Evolutionary conservation across 2,113 vertebrate genomes (phyloP).

Genomic region (Gasterosteus nipponicus): DNA sequence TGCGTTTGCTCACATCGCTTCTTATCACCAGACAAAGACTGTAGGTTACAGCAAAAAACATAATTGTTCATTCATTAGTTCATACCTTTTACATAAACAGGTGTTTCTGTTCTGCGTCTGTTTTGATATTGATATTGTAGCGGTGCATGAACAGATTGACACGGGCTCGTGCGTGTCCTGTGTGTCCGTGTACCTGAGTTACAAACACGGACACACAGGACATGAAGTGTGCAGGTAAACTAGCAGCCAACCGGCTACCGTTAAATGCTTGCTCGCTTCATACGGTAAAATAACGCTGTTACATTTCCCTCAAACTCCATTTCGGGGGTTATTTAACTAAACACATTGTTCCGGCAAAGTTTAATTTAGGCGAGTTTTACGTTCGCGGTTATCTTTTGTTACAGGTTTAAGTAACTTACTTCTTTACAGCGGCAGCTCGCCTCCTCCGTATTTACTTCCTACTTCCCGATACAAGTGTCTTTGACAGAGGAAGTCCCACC

Average conservation of each 20-base stretch:
- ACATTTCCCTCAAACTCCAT: not conserved
- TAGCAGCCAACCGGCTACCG: not conserved
- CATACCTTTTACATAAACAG: too few species aligned
- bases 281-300: not conserved
- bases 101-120: too few species aligned
- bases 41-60: too few species aligned
- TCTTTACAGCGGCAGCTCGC: slow-evolving; percentile 38
- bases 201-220: not conserved
- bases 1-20: not conserved
- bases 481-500: slow-evolving; percentile 63
- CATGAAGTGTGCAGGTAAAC: not conserved
- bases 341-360: not conserved
- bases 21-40: not conserved
- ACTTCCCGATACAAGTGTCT: slow-evolving; percentile 82
- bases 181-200: too few species aligned
- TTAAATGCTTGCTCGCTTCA: not conserved
- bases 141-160: too few species aligned
- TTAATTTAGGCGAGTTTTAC: not conserved
- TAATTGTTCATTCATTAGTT: too few species aligned
- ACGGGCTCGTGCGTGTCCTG: too few species aligned
- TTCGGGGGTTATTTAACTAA: not conserved
- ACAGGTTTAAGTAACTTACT: slow-evolving; percentile 60
- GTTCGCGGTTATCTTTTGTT: not conserved
- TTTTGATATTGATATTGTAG: too few species aligned
- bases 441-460: slow-evolving; percentile 80